Evolutionary conservation across 2,888 invertebrate species (phyloP).

Genomic region (Gastrophysa polygoni): DNA sequence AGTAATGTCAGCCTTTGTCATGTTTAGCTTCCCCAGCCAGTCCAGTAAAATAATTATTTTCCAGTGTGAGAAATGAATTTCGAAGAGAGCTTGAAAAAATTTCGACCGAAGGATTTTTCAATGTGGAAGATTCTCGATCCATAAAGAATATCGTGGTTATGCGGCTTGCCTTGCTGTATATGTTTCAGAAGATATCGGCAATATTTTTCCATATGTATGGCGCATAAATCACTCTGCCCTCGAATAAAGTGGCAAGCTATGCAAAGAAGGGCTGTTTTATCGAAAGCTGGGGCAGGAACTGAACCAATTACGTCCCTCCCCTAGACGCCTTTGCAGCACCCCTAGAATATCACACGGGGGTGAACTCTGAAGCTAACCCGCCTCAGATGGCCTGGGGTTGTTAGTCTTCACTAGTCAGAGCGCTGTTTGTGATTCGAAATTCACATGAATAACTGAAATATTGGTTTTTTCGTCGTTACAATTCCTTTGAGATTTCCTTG

Average conservation of each 20-base stretch:
- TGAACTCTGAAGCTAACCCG: slow-evolving; percentile 41
- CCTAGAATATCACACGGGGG: slow-evolving; percentile 37
- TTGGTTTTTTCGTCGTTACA: too few species aligned
- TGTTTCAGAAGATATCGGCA: neutral
- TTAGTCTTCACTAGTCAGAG: slow-evolving; percentile 32
- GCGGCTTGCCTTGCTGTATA: too few species aligned
- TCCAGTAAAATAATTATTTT: too few species aligned
- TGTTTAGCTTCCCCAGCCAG: too few species aligned
- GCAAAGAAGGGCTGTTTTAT: slow-evolving; percentile 42
- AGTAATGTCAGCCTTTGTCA: too few species aligned
- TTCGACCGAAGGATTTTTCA: too few species aligned
- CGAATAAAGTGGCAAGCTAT: slow-evolving; percentile 32
- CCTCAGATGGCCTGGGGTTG: slow-evolving; percentile 43
- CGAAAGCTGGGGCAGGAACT: slow-evolving; percentile 37
- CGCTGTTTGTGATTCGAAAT: slow-evolving; percentile 20
- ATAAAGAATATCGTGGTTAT: too few species aligned
- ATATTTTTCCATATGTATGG: neutral
- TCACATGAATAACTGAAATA: neutral
- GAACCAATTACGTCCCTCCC: slow-evolving; percentile 48
- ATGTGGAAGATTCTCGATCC: too few species aligned
- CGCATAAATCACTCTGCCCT: neutral
- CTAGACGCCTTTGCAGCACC: slow-evolving; percentile 42
- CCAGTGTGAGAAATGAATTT: too few species aligned
- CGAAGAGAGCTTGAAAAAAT: too few species aligned
- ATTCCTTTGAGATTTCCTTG: too few species aligned